A percentile compares a stretch with the other conserved stretches of the same genome.
These are phyloP conservation scores for Argyrosomus japonicus DNA, from an alignment of 2,113 vertebrate genomes.

Conservation along the genomic window DNA sequence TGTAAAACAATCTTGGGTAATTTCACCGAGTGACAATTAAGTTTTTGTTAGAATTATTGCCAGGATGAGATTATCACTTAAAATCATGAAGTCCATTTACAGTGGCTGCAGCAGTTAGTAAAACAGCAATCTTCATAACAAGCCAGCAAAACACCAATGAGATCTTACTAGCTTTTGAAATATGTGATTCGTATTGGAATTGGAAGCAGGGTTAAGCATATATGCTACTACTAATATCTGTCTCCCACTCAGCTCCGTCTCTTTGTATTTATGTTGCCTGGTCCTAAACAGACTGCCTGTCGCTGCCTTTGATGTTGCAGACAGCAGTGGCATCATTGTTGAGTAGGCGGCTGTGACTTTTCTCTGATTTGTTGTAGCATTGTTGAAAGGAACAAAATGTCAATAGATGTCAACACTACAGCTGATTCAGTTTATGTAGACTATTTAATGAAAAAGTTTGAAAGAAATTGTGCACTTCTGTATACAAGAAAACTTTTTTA, in stretches of 20 bases:
- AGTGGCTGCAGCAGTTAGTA: neutral
- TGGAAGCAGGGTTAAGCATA: conserved; percentile 1
- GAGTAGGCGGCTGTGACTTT: conserved; percentile 10
- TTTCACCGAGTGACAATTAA: neutral
- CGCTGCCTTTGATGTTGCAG: conserved; percentile 31
- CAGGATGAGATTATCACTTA: neutral
- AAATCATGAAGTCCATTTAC: neutral
- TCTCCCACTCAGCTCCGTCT: conserved; percentile 19
- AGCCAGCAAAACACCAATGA: conserved; percentile 7
- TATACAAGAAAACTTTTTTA: neutral
- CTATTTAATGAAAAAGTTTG: neutral
- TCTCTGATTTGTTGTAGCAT: neutral
- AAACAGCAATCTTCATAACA: conserved; percentile 11
- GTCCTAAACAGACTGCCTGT: neutral
- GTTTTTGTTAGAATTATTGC: neutral
- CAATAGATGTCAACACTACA: neutral
- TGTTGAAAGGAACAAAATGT: neutral
- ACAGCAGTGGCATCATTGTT: conserved; percentile 18
- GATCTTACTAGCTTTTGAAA: conserved; percentile 1
- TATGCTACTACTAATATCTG: neutral
- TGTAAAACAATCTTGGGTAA: neutral
- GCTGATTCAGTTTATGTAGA: neutral
- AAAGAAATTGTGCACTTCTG: neutral
- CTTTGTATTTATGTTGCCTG: conserved; percentile 21
- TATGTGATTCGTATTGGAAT: conserved; percentile 6